Base-by-base conservation (phyloP, 2,113 vertebrate species). In the Ciconia maguari region DNA sequence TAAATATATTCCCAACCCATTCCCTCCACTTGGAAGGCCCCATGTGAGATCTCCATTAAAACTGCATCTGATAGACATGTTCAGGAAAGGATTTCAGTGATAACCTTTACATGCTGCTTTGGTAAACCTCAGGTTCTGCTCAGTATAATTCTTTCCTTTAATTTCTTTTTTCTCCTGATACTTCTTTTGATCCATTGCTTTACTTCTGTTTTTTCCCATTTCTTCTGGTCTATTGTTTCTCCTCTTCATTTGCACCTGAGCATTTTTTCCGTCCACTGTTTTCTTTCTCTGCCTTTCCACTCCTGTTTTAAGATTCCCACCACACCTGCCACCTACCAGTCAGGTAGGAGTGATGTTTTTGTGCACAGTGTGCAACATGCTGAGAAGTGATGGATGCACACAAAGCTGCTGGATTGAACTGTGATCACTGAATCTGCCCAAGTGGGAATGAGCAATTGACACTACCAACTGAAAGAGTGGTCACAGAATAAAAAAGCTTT, bases 371-470 rank as follows among this genome's bases (percentile, higher is more conserved):
- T 38, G 42, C 19, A 36, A 15, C 14, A 16, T 16, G 20, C 51
- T 55, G 79, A 16, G 71, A 48, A 51, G 19, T 32, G 76, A 21
- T 16, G 44, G 71, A 34, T 38, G 51, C 27, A 27, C 26, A 13
- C 14, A 24, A 15, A 58, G 36, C 7, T 3, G 2, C 41, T 17
- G 41, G n/a, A 11, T 7, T 30, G 55, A 60, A n/a, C 70, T 60
- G 38, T 64, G n/a, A 7, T 7, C 29, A 11, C 2, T 2, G 46
- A 36, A 48, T 20, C 69, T 64, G 34, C 38, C 42, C 64, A 27
- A 76, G 57, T 0, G 0, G 38, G 58, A 68, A 38, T 3, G 15
- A 80, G 13, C 41, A 32, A 41, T 8, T 32, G 10, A 13, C 24
- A 13, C 19, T 27, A 46, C 32, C 41, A 66, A 2, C 25, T n/a